Evolutionary conservation across 1,140 invertebrate genomes (phyloP).

Genomic region (Penaeus indicus): DNA sequence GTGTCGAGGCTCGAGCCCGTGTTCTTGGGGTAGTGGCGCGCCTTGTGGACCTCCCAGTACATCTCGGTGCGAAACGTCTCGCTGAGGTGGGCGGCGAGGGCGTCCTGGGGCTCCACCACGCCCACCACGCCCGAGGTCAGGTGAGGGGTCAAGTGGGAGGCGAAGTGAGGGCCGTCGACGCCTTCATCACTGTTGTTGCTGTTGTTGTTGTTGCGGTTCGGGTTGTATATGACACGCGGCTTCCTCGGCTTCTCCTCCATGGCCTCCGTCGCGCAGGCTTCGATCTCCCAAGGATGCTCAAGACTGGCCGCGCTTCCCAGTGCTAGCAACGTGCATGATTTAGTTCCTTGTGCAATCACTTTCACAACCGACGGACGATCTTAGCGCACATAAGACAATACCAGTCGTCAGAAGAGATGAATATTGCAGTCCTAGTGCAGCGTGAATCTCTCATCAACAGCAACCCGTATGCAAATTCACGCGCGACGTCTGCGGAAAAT

Average conservation of each 20-base stretch:
- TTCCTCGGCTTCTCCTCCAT: background rate
- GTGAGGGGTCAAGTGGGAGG: background rate
- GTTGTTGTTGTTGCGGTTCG: background rate
- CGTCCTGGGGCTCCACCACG: background rate
- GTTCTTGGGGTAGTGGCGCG: background rate
- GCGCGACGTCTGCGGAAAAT: too few relatives aligned
- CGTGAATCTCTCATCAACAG: too few relatives aligned
- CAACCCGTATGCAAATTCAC: too few relatives aligned
- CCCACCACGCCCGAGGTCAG: background rate
- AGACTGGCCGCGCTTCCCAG: too few relatives aligned
- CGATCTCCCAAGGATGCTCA: too few relatives aligned
- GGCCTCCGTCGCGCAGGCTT: background rate
- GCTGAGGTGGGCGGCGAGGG: conserved; percentile 37
- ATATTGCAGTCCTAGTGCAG: too few relatives aligned
- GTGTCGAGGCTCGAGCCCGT: background rate
- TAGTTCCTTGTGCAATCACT: too few relatives aligned
- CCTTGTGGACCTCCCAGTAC: conserved; percentile 29
- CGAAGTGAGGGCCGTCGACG: background rate
- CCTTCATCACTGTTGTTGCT: background rate
- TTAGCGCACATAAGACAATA: too few relatives aligned
- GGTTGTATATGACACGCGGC: background rate
- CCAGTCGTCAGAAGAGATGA: too few relatives aligned
- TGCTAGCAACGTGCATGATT: too few relatives aligned
- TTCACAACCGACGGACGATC: too few relatives aligned
- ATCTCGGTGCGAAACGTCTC: conserved; percentile 38